Evolutionary conservation across 2,113 vertebrate species (phyloP).

Genomic region (Phainopepla nitens): DNA sequence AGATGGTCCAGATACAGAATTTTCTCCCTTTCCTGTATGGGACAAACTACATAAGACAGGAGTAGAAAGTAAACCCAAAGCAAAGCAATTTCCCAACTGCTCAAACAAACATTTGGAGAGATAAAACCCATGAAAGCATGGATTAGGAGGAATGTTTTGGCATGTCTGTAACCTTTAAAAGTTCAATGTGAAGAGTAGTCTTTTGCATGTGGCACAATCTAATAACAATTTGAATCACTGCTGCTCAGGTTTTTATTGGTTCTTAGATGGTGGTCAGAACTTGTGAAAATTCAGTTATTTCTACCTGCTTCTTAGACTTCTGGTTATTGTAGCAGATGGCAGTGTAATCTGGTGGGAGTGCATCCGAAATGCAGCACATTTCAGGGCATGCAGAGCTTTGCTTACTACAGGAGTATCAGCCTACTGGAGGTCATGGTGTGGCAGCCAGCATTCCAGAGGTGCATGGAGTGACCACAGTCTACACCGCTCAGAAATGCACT

Average conservation of each 20-base stretch:
- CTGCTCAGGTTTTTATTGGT: neutral
- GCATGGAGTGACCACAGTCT: neutral
- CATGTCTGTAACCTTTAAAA: neutral
- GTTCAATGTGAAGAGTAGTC: neutral
- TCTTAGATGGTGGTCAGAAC: neutral
- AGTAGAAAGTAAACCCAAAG: neutral
- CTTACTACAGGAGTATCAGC: neutral
- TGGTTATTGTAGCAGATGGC: neutral
- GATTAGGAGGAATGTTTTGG: neutral
- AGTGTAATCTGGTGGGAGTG: neutral
- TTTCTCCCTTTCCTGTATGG: neutral
- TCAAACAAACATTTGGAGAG: neutral
- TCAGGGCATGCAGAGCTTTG: neutral
- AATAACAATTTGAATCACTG: neutral
- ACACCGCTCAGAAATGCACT: neutral
- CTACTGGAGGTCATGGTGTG: neutral
- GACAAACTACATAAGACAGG: neutral
- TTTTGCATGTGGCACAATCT: neutral
- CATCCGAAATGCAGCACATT: neutral
- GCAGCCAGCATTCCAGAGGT: neutral
- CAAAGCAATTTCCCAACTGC: neutral
- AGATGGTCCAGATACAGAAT: neutral
- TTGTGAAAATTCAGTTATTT: neutral
- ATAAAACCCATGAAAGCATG: neutral
- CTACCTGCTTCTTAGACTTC: neutral